phyloP scores from a whole-genome alignment of 2,113 vertebrate species.

The Okapia johnstoni region DNA sequence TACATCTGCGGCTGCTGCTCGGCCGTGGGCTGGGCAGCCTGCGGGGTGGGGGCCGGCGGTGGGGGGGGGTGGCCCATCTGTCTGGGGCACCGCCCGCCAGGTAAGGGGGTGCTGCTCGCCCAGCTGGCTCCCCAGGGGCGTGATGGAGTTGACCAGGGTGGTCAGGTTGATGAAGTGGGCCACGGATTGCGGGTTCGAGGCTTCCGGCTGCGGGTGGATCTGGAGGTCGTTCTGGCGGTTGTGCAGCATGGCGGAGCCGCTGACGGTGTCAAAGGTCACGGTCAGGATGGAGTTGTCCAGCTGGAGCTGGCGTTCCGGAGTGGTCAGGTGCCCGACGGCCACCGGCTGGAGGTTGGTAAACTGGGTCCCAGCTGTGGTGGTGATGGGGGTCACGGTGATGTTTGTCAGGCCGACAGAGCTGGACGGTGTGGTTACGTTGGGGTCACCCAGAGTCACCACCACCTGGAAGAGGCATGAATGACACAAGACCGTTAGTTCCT shows the following conservation, averaged over 20 bases:
- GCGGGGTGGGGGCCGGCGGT: conserved; percentile 64
- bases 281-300: conserved; percentile 98
- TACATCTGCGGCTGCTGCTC: conserved; percentile 91
- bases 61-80: conserved; percentile 77
- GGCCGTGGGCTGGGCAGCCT: conserved; percentile 75
- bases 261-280: conserved; percentile 95
- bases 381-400: conserved; percentile 94
- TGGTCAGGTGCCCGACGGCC: conserved; percentile 88
- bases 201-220: conserved; percentile 82
- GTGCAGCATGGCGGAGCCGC: conserved; percentile 92
- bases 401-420: conserved; percentile 92
- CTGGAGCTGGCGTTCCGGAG: conserved; percentile 90
- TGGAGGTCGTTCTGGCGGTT: conserved; percentile 89
- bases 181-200: conserved; percentile 84
- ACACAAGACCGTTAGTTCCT: rapidly evolving
- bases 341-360: conserved; percentile 96
- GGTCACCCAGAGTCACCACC: conserved; percentile 92
- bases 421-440: conserved; percentile 83
- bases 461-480: conserved; percentile 82
- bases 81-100: conserved; percentile 90
- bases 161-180: conserved; percentile 98
- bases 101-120: conserved; percentile 87
- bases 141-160: conserved; percentile 95
- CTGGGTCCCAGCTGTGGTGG: conserved; percentile 86
- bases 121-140: conserved; percentile 86